Evolutionary conservation across 2,888 invertebrate genomes (phyloP), one percentile per base, ranked within the genome.

Genomic region (Tiliacea citrago): DNA sequence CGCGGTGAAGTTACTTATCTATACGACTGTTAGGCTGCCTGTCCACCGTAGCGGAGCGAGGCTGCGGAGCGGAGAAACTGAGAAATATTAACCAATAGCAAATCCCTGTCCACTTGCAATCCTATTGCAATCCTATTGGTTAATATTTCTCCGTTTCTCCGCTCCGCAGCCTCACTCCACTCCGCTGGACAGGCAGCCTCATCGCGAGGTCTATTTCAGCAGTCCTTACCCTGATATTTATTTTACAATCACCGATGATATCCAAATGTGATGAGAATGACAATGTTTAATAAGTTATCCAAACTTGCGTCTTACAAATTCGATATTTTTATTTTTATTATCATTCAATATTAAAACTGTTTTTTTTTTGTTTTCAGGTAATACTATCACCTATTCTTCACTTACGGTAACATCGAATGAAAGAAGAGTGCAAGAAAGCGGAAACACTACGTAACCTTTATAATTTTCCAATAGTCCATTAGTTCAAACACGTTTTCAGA

Each of bases 351-450:
- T 13, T 49, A 16, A 55, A 42, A 8, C 10, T 35, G 16, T 55
- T 13, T 55, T 51, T 49, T 1, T 57, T 67, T 53, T 62, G 49
- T 79, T 80, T 35, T 35, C 79, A 80, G 79, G 79, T 80, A 79
- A 69, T 13, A 61, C 13, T 1, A 51, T 21, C 39, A 39, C 10
- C 16, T n/a, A 1, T 29, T n/a, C 7, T 49, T 13, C 39, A 29
- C 21, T 24, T 67, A 4, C 0, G 53, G 21, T 47, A 39, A 24
- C 39, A 42, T 9, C 24, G 10, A n/a, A 13, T 62, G 1, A 21
- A 51, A n/a, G 24, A 12, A 42, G 8, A 62, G 10, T 13, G 13
- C 6, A 49, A 42, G 61, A 63, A 78, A n/a, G 1, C 4, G 3
- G 35, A 18, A 55, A 66, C n/a, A 10, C 18, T 29, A 47, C 0